These are phyloP conservation scores for Parnassius smintheus DNA, from an alignment of 2,888 invertebrate species.

Conservation along the genomic window DNA sequence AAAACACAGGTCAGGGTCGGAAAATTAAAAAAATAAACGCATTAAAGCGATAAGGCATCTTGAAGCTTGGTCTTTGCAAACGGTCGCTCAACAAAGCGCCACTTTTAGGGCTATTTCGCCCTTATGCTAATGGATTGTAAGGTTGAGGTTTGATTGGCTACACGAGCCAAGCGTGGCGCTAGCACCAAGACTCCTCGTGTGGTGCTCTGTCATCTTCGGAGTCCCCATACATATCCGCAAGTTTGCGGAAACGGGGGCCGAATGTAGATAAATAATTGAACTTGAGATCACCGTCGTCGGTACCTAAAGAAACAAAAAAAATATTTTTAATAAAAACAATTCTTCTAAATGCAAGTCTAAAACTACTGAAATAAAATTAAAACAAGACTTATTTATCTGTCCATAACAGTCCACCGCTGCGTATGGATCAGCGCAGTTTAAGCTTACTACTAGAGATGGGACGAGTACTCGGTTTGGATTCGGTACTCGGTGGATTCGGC, in stretches of 20 bases:
- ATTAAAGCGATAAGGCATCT: conserved; percentile 63
- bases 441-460: too few relatives aligned
- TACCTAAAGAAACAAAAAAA: conserved; percentile 70
- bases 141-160: conserved; percentile 55
- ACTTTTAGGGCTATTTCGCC: conserved; percentile 37
- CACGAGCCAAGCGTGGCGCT: conserved; percentile 76
- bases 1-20: conserved; percentile 35
- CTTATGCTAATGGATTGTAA: conserved; percentile 40
- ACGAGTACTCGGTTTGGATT: too few relatives aligned
- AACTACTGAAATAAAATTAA: too few relatives aligned
- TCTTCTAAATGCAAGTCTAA: too few relatives aligned
- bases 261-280: conserved; percentile 97
- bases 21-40: conserved; percentile 34
- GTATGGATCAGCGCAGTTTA: too few relatives aligned
- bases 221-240: conserved; percentile 97
- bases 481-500: too few relatives aligned
- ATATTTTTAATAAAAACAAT: not conserved
- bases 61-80: conserved; percentile 39
- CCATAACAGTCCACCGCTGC: too few relatives aligned
- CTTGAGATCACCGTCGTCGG: conserved; percentile 95
- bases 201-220: conserved; percentile 91
- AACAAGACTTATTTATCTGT: too few relatives aligned
- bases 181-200: conserved; percentile 93
- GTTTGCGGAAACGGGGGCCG: conserved; percentile 96
- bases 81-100: conserved; percentile 39